Evolutionary conservation across 2,113 vertebrate species (phyloP).

Genomic region (Aptenodytes patagonicus): DNA sequence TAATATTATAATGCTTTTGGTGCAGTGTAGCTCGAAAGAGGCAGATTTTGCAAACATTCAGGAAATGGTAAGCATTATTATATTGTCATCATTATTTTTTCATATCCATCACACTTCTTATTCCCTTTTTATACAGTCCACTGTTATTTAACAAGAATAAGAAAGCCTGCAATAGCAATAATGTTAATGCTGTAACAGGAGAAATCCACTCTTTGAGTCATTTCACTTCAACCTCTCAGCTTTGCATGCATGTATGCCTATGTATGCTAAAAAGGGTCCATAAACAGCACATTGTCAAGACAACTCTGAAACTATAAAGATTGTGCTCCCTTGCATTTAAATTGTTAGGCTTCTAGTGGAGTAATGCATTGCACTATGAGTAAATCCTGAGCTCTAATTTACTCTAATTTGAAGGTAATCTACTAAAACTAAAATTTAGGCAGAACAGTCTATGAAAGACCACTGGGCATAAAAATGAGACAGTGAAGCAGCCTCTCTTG

Average conservation of each 20-base stretch:
- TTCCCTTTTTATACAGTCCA: background rate
- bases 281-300: background rate
- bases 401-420: constrained; percentile 39
- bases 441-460: background rate
- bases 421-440: constrained; percentile 32
- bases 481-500: background rate
- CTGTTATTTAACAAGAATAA: constrained; percentile 13
- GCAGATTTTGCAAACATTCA: constrained; percentile 40
- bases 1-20: constrained; percentile 55
- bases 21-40: constrained; percentile 50
- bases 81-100: background rate
- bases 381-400: background rate
- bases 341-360: background rate
- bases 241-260: constrained; percentile 7
- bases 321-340: background rate
- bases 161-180: background rate
- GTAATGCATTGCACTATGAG: background rate
- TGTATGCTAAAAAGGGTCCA: constrained; percentile 1
- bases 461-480: constrained; percentile 21
- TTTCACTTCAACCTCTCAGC: background rate
- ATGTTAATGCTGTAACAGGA: background rate
- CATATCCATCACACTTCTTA: background rate
- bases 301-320: background rate
- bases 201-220: background rate
- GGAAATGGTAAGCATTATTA: constrained; percentile 41